These are phyloP conservation scores for Thalpophila matura DNA, from an alignment of 2,888 invertebrate genomes.

Conservation along the genomic window DNA sequence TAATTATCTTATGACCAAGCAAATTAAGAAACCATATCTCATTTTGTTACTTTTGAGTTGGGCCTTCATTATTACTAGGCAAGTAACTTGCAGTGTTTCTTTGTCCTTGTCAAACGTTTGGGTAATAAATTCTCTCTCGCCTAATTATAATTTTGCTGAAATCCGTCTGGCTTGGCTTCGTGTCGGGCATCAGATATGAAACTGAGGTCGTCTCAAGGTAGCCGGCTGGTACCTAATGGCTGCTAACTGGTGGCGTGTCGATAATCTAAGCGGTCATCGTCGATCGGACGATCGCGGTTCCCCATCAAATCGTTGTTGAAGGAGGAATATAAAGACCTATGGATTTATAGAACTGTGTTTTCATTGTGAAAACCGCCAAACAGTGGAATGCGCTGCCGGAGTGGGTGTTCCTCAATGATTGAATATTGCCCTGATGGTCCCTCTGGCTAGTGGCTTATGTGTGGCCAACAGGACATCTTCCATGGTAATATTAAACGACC, in stretches of 20 bases:
- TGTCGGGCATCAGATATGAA: constrained; percentile 45
- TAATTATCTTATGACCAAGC: no score
- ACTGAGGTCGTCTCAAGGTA: constrained; percentile 42
- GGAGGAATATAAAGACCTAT: constrained; percentile 6
- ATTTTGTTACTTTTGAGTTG: no score
- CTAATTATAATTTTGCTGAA: constrained; percentile 25
- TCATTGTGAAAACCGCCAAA: no score
- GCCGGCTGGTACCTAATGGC: constrained; percentile 32
- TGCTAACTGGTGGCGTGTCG: constrained; percentile 54
- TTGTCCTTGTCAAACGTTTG: constrained; percentile 24
- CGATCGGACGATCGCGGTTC: constrained; percentile 13
- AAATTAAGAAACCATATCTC: no score
- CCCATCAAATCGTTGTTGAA: constrained; percentile 10
- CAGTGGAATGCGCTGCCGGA: no score
- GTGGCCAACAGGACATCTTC: no score
- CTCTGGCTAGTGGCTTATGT: no score
- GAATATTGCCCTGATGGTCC: no score
- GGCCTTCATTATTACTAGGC: no score
- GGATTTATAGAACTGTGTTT: no score
- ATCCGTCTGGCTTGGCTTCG: constrained; percentile 32
- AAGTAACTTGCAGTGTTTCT: constrained; percentile 3
- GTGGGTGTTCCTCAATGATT: no score
- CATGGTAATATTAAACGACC: no score
- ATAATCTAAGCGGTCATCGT: constrained; percentile 62
- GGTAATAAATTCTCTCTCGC: constrained; percentile 2